A percentile compares a stretch with the other conserved stretches of the same genome.
phyloP scores from a whole-genome alignment of 2,797 vertebrate species.

The Florisuga fusca region DNA sequence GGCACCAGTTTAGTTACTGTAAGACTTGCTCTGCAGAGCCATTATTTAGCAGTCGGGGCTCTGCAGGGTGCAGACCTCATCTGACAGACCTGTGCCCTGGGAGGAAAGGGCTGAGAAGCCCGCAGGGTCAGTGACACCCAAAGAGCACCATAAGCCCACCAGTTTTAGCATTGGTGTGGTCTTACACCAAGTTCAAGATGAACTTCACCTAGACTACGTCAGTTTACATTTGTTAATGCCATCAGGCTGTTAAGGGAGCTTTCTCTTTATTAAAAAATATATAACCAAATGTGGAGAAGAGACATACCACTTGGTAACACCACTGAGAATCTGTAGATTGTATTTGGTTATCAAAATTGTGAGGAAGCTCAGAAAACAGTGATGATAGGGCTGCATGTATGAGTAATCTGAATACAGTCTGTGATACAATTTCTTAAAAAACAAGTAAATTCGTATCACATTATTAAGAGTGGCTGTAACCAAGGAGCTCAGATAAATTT shows the following conservation, averaged over 20 bases:
- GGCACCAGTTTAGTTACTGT: neutral
- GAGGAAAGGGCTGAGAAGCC: too few species aligned
- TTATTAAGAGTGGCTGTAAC: neutral
- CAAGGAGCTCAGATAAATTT: neutral
- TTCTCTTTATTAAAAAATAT: neutral
- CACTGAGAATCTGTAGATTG: neutral
- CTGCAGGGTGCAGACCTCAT: neutral
- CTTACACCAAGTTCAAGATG: neutral
- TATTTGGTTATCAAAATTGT: neutral
- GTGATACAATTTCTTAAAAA: neutral
- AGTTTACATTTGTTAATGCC: neutral
- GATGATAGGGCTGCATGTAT: fast-evolving
- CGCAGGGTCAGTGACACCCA: fast-evolving
- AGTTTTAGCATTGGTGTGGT: fast-evolving
- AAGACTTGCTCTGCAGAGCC: neutral
- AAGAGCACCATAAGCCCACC: neutral
- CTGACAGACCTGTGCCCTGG: neutral
- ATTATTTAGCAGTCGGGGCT: fast-evolving
- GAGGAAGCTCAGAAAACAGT: neutral
- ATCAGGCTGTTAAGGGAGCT: neutral
- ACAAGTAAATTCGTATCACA: neutral
- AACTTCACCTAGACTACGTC: fast-evolving
- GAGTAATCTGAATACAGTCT: neutral
- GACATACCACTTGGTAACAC: neutral
- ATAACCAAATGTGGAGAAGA: neutral